phyloP scores from a whole-genome alignment of 2,113 vertebrate species.

The Tetraodon nigroviridis region DNA sequence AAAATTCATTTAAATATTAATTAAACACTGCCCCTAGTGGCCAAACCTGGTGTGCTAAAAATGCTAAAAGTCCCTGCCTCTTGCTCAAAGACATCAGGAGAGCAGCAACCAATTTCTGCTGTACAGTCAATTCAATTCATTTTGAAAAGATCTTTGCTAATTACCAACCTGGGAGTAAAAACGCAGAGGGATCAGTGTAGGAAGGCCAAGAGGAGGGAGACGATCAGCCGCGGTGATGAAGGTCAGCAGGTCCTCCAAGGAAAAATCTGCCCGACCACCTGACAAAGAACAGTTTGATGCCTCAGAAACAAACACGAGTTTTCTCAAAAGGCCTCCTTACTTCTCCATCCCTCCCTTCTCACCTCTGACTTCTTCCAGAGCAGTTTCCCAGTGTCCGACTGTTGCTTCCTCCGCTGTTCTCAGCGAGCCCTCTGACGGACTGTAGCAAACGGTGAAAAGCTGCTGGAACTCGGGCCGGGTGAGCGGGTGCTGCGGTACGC shows the following conservation, averaged over 20 bases:
- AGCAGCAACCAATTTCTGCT: too few species aligned
- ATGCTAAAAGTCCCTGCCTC: too few species aligned
- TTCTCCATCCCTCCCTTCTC: conserved; percentile 5
- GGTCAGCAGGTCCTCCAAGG: conserved; percentile 61
- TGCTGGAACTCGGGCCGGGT: conserved; percentile 42
- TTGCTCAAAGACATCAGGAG: too few species aligned
- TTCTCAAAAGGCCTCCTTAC: background rate
- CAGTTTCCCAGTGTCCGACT: conserved; percentile 47
- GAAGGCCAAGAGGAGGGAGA: conserved; percentile 54
- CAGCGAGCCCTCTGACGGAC: conserved; percentile 17
- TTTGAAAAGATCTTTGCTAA: background rate
- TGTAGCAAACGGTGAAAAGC: conserved; percentile 59
- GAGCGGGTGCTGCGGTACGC: conserved; percentile 15
- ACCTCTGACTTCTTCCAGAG: conserved; percentile 55
- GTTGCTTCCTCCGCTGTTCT: conserved; percentile 55
- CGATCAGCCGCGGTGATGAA: conserved; percentile 61
- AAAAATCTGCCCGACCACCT: conserved; percentile 48
- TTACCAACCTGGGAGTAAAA: conserved; percentile 63
- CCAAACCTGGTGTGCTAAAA: too few species aligned
- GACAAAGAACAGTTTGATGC: background rate
- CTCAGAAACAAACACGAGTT: background rate
- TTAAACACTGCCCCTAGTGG: too few species aligned
- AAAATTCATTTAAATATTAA: too few species aligned
- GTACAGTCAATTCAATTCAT: too few species aligned
- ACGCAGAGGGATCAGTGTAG: conserved; percentile 37